These are phyloP conservation scores for cattle (Bos taurus) DNA, from an alignment of 2,113 vertebrate species.

Conservation along the genomic window DNA sequence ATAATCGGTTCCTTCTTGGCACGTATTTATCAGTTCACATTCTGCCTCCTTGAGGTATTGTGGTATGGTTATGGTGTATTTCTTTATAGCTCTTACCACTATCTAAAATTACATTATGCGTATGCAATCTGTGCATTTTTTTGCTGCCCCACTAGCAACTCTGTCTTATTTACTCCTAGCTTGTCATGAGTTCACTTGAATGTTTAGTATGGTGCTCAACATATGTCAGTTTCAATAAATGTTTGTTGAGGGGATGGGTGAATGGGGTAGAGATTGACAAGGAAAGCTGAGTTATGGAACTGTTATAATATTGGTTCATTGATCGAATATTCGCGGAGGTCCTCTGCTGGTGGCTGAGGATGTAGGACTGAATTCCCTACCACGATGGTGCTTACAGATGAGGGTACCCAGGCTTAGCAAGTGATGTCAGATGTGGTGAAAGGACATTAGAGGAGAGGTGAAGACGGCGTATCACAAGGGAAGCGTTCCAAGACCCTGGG, in stretches of 20 bases:
- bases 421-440: neutral
- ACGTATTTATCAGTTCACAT: neutral
- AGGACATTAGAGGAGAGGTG: no score
- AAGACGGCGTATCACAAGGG: no score
- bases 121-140: neutral
- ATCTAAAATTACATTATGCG: neutral
- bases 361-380: neutral
- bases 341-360: neutral
- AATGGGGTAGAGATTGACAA: neutral
- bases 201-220: neutral
- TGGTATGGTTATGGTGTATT: neutral
- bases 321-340: neutral
- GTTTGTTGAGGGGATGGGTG: neutral
- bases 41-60: rapidly evolving
- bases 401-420: neutral
- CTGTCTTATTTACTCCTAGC: neutral
- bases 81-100: neutral
- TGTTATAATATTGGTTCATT: neutral
- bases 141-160: neutral
- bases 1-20: neutral
- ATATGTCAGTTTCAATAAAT: neutral
- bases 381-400: neutral
- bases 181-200: neutral
- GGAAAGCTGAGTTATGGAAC: neutral
- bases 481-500: neutral